A percentile compares a stretch with the other conserved stretches of the same genome.
Conservation (phyloP, 2,888 invertebrate genomes). For the Ischnus inquisitorius region DNA sequence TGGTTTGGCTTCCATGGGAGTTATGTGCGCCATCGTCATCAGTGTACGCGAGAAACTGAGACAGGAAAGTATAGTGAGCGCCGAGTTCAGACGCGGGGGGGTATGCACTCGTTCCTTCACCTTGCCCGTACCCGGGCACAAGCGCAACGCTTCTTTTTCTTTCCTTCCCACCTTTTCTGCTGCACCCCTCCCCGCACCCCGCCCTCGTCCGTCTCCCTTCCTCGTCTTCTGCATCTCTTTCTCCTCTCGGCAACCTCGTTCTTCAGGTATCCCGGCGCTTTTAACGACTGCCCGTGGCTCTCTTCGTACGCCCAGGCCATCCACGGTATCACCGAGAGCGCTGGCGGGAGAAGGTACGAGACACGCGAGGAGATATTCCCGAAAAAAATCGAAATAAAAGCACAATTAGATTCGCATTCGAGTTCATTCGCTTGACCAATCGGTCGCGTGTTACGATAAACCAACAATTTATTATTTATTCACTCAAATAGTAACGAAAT, state of each 20-base stretch:
- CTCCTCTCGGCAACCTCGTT: constrained; percentile 79
- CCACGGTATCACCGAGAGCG: constrained; percentile 58
- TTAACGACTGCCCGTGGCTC: constrained; percentile 73
- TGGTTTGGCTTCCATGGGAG: constrained; percentile 4
- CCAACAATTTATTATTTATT: too few relatives aligned
- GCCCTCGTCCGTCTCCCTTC: not conserved
- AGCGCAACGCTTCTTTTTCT: constrained; percentile 54
- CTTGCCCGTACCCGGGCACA: constrained; percentile 71
- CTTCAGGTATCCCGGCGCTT: constrained; percentile 81
- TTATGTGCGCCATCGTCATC: constrained; percentile 1
- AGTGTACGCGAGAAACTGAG: constrained; percentile 38
- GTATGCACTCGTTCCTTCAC: constrained; percentile 81
- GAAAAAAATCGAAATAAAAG: not conserved
- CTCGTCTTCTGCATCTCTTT: constrained; percentile 26
- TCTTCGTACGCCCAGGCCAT: constrained; percentile 58
- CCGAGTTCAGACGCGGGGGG: constrained; percentile 3
- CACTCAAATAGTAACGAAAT: too few relatives aligned
- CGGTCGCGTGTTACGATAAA: not conserved
- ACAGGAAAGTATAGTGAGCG: constrained; percentile 44
- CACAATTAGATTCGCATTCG: not conserved
- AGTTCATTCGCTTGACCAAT: not conserved
- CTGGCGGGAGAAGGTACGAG: not conserved
- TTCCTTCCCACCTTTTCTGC: constrained; percentile 16
- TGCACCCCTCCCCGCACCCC: not conserved
- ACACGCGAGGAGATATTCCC: constrained; percentile 35